A percentile compares a stretch with the other conserved stretches of the same genome.
phyloP scores from a whole-genome alignment of 2,113 vertebrate species.

The Actinemys pallida region DNA sequence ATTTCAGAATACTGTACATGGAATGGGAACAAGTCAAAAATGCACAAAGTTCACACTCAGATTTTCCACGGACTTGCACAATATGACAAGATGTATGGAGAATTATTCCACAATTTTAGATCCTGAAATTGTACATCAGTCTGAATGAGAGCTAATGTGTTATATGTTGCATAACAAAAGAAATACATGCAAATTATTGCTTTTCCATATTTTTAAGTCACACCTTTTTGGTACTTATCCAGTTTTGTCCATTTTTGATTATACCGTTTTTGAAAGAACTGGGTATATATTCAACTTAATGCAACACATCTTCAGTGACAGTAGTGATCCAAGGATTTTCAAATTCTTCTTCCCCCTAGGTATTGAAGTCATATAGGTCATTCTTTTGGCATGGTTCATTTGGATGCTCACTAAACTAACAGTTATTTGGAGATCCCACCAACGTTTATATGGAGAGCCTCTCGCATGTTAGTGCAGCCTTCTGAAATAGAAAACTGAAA shows the following conservation, averaged over 20 bases:
- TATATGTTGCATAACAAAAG: neutral
- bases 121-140: neutral
- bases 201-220: neutral
- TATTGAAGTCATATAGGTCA: neutral
- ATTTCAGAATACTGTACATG: neutral
- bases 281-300: neutral
- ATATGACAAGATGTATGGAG: accelerated
- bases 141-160: neutral
- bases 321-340: neutral
- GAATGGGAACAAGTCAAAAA: neutral
- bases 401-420: neutral
- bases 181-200: neutral
- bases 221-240: neutral
- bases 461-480: neutral
- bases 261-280: neutral
- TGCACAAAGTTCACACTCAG: neutral
- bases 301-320: neutral
- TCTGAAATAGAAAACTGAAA: neutral
- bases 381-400: neutral
- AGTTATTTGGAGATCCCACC: neutral
- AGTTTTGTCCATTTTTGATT: neutral
- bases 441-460: neutral
- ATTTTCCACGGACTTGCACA: neutral
- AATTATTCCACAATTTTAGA: neutral
- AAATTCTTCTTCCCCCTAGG: neutral